A percentile compares a stretch with the other conserved stretches of the same genome.
Evolutionary conservation across 2,113 vertebrate species (phyloP).

Genomic region (Chaetops frenatus): DNA sequence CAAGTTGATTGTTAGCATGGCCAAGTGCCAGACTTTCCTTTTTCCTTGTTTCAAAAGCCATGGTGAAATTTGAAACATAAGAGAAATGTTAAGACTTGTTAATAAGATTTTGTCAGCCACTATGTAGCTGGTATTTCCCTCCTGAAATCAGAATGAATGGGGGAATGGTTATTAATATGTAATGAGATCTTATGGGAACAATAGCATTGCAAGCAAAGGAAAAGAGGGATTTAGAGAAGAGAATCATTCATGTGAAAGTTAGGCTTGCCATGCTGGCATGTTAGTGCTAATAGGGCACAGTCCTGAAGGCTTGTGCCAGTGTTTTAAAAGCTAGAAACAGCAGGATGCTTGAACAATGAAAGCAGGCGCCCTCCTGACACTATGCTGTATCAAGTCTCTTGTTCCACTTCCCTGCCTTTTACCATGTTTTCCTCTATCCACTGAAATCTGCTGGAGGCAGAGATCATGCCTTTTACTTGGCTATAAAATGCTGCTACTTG

Average conservation of each 20-base stretch:
- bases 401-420: background rate
- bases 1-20: background rate
- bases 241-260: background rate
- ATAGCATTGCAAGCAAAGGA: background rate
- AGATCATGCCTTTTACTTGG: background rate
- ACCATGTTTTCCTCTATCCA: background rate
- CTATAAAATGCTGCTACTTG: background rate
- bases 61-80: background rate
- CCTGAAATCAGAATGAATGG: background rate
- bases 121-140: background rate
- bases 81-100: background rate
- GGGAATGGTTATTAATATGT: conserved; percentile 13
- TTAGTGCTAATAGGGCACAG: background rate
- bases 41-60: background rate
- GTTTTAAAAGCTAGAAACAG: background rate
- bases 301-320: background rate
- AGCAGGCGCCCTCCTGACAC: background rate
- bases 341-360: background rate
- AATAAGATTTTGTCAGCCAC: background rate
- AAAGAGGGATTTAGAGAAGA: background rate
- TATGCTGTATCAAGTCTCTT: background rate
- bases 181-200: background rate
- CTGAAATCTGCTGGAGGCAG: background rate
- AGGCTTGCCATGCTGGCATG: background rate
- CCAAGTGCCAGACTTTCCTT: background rate